phyloP scores from a whole-genome alignment of 2,113 vertebrate genomes.

The Hypomesus transpacificus region DNA sequence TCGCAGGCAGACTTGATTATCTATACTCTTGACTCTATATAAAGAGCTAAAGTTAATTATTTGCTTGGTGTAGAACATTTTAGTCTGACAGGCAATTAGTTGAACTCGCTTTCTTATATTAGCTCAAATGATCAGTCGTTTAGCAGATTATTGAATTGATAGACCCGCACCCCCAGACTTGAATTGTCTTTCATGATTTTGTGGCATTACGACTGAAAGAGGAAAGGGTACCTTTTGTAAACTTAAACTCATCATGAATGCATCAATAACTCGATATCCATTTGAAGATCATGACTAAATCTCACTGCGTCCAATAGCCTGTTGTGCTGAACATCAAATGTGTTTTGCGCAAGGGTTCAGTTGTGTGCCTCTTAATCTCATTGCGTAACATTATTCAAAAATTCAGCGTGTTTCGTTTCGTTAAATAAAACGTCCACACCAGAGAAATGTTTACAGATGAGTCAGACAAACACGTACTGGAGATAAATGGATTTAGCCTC shows the following conservation, averaged over 20 bases:
- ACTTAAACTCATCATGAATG: no score
- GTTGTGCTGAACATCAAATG: background rate
- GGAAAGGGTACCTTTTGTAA: no score
- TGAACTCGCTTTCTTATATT: background rate
- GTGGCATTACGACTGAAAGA: no score
- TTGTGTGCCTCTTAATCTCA: constrained; percentile 5
- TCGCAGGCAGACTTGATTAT: background rate
- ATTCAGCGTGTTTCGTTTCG: constrained; percentile 3
- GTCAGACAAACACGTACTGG: constrained; percentile 10
- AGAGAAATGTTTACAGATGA: constrained; percentile 13
- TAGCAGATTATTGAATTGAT: background rate
- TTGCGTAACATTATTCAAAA: background rate
- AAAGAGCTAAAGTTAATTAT: background rate
- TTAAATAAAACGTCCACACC: constrained; percentile 18
- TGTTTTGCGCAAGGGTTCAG: background rate
- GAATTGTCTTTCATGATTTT: no score
- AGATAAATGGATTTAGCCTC: constrained; percentile 32
- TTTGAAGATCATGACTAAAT: no score
- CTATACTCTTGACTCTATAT: background rate
- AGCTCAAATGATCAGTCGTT: background rate
- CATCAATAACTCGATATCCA: no score
- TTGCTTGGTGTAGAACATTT: background rate
- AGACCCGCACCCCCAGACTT: background rate
- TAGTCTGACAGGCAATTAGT: background rate
- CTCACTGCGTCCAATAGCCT: background rate